Evolutionary conservation across 2,888 invertebrate species (phyloP).

Genomic region (Strigamia transsilvanica): DNA sequence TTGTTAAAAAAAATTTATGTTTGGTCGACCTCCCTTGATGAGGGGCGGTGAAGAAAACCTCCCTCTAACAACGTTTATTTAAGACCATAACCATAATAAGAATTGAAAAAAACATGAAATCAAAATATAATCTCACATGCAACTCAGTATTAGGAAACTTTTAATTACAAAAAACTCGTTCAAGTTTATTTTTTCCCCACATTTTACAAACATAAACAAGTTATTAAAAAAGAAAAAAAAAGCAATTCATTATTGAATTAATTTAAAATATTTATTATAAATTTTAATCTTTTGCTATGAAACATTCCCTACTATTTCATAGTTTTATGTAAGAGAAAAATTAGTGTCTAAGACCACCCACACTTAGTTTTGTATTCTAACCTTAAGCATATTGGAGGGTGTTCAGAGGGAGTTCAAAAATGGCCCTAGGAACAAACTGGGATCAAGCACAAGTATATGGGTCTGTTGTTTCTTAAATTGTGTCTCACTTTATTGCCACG

Average conservation of each 20-base stretch:
- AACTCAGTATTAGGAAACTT: not conserved
- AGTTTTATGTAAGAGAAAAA: not conserved
- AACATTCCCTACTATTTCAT: not conserved
- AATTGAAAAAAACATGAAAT: not conserved
- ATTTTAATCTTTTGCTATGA: not conserved
- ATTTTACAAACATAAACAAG: not conserved
- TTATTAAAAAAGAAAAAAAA: not conserved
- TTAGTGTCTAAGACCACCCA: constrained; percentile 9
- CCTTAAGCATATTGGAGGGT: constrained; percentile 24
- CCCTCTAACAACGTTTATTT: constrained; percentile 5
- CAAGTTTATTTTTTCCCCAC: not conserved
- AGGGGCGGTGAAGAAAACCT: constrained; percentile 13
- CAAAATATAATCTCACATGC: not conserved
- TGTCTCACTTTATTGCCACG: not conserved
- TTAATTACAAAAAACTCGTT: not conserved
- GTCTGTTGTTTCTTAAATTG: not conserved
- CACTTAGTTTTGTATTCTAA: constrained; percentile 1
- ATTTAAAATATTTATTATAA: not conserved
- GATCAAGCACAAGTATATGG: constrained; percentile 1
- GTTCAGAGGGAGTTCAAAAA: constrained; percentile 20
- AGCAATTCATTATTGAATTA: not conserved
- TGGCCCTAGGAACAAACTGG: not conserved
- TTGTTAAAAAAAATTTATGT: constrained; percentile 22
- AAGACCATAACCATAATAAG: not conserved
- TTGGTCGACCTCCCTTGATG: constrained; percentile 14